phyloP scores from a whole-genome alignment of 2,888 invertebrate genomes.

The Poecilus cupreus region DNA sequence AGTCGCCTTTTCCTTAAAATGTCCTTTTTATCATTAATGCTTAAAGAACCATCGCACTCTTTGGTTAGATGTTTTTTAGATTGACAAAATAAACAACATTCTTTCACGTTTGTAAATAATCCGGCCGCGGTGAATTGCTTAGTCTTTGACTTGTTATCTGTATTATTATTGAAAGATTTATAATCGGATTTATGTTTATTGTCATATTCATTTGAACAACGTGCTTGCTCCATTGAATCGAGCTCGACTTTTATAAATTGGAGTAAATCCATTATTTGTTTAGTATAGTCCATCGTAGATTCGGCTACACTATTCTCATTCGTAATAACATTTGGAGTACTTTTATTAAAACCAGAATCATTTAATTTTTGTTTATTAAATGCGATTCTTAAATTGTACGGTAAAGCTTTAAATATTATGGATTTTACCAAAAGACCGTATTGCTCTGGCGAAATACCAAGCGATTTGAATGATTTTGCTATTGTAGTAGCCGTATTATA shows the following conservation, averaged over 20 bases:
- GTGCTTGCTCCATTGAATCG: conserved; percentile 18
- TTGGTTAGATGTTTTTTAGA: neutral
- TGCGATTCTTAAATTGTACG: neutral
- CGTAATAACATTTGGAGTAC: neutral
- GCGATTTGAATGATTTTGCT: neutral
- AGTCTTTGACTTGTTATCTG: neutral
- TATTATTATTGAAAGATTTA: neutral
- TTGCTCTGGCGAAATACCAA: conserved; percentile 9
- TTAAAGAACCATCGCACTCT: neutral
- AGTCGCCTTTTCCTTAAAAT: neutral
- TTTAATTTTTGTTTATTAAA: neutral
- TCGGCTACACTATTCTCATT: neutral
- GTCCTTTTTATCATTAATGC: neutral
- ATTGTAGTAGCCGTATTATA: conserved; percentile 8
- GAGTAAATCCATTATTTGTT: neutral
- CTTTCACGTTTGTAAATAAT: neutral
- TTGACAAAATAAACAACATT: conserved; percentile 20
- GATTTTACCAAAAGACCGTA: conserved; percentile 22
- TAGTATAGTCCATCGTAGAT: neutral
- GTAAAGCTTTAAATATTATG: neutral
- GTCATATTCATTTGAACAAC: neutral
- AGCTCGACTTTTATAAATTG: conserved; percentile 1
- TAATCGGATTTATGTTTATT: neutral
- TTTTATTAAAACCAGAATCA: neutral
- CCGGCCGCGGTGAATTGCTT: neutral